phyloP scores from a whole-genome alignment of 2,113 vertebrate species.

The Pseudolaguvia tuberculata region DNA sequence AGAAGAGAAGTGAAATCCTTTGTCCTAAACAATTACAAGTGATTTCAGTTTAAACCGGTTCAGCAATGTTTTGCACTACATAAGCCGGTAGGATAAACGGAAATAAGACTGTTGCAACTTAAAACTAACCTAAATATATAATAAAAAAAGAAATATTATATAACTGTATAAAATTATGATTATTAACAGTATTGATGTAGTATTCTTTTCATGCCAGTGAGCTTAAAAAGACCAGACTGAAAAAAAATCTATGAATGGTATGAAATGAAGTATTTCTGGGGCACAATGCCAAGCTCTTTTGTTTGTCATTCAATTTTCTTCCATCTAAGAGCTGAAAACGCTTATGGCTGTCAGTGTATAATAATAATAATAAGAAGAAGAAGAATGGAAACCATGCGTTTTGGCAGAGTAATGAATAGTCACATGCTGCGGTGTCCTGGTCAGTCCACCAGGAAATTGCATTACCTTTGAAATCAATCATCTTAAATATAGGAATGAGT shows the following conservation, averaged over 20 bases:
- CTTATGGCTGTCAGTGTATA: background rate
- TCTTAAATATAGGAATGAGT: conserved; percentile 7
- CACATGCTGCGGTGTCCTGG: conserved; percentile 19
- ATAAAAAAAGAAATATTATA: background rate
- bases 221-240: conserved; percentile 1
- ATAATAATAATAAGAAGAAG: no score
- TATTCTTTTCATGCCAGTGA: background rate
- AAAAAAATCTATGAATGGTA: conserved; percentile 9
- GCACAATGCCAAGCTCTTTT: conserved; percentile 23
- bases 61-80: background rate
- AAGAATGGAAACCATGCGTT: background rate
- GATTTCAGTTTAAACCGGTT: background rate
- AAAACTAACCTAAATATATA: background rate
- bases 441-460: conserved; percentile 21
- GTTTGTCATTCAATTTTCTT: conserved; percentile 12
- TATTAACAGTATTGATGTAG: background rate
- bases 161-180: background rate
- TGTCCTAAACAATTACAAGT: background rate
- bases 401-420: conserved; percentile 12
- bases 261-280: conserved; percentile 3
- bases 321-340: background rate
- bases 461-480: conserved; percentile 15
- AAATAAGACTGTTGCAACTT: background rate
- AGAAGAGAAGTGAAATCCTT: background rate
- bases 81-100: background rate